Percentiles rank a stretch among this genome's conserved stretches.
Conservation (phyloP, 1,140 invertebrate species). For the Cotesia glomerata region DNA sequence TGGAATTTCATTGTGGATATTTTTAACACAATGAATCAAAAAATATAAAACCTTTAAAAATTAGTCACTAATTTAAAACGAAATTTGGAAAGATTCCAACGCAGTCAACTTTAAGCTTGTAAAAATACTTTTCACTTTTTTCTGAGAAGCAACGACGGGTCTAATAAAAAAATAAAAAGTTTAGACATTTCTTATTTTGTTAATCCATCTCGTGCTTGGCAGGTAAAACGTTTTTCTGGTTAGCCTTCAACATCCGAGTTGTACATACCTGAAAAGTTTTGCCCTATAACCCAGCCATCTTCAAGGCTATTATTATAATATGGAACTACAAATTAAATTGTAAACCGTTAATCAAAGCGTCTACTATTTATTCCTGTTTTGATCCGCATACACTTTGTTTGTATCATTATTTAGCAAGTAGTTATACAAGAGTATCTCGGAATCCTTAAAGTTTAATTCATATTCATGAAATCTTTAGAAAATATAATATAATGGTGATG, state of each 20-base stretch:
- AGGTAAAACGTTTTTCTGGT: conserved; percentile 1
- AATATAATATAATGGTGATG: background rate
- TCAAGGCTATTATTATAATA: conserved; percentile 26
- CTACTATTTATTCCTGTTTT: conserved; percentile 5
- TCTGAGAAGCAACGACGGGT: no score
- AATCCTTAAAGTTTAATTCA: no score
- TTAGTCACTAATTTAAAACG: no score
- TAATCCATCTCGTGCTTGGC: conserved; percentile 12
- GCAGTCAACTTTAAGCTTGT: no score
- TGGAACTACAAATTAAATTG: conserved; percentile 25
- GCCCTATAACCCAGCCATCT: conserved; percentile 7
- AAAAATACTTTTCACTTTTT: no score
- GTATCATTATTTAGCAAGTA: background rate
- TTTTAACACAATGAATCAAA: no score
- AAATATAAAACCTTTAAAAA: no score
- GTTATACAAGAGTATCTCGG: no score
- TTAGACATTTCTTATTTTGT: background rate
- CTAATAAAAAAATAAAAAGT: no score
- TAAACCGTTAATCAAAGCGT: conserved; percentile 25
- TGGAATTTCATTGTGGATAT: no score
- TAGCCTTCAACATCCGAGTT: conserved; percentile 4
- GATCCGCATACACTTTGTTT: background rate
- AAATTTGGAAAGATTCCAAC: no score
- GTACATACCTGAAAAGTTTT: conserved; percentile 11
- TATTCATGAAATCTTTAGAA: no score